Evolutionary conservation across 2,797 vertebrate genomes (phyloP), one percentile per base, ranked within the genome.

Genomic region (Coilia nasus): DNA sequence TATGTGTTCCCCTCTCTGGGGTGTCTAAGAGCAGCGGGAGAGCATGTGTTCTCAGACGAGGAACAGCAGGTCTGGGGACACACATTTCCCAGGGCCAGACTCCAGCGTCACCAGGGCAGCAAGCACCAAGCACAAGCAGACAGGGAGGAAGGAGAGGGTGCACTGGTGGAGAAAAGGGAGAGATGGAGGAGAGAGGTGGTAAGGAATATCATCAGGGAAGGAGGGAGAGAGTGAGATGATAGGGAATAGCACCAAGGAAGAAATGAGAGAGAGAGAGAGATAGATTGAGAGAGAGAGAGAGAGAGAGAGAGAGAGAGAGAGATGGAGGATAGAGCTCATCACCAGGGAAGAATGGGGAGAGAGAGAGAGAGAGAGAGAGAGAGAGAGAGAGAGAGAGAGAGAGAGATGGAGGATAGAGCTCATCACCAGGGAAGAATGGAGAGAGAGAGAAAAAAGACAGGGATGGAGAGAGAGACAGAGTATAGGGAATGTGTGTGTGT

Each of bases 31-130:
- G 67, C 17, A 15, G 67, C 67, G 28, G 14, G 31, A 75, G 31
- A 35, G 67, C 28, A 75, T 75, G 15, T 75, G 28, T 35, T 35
- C 28, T 6, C 31, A 75, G 31, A 75, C 15, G 31, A 41, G 31
- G 62, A 67, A 25, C 62, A 67, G 62, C 62, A 67, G 62, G 62
- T 67, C 62, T 67, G 62, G 62, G 62, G 25, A 23, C 62, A 12
- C 25, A 14, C 25, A 25, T 28, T 67, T 67, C 62, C 62, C 62
- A 67, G 62, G 62, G 62, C 62, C 62, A 67, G 62, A 67, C 25
- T 12, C 62, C 11, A 14, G 35, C 83, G 19, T 41, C 0, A 67
- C 62, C 62, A 64, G 62, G 31, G 2, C 62, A 67, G 62, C 62
- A 10, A 67, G 25, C 5, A 25, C 62, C 62, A 67, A 67, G 10